phyloP scores from a whole-genome alignment of 2,888 invertebrate species.

The Ichneumoninae sp. region DNA sequence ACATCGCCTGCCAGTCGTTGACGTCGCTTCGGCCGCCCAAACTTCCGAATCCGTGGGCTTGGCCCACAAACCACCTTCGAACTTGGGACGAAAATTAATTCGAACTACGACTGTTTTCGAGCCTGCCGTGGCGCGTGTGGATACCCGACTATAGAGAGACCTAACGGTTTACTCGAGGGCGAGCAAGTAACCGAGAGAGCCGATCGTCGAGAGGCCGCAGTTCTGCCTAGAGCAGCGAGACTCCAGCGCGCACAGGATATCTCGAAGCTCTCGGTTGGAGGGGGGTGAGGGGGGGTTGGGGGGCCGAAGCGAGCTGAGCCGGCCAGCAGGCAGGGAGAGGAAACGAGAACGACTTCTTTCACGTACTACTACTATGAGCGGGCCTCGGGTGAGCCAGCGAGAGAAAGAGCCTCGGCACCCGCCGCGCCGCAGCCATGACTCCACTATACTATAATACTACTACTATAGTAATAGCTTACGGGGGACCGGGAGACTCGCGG shows the following conservation, averaged over 20 bases:
- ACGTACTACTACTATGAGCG: slow-evolving; percentile 44
- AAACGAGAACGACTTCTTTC: slow-evolving; percentile 65
- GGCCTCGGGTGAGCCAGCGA: not conserved
- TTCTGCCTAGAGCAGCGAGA: slow-evolving; percentile 28
- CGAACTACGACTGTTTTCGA: not conserved
- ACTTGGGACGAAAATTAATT: not conserved
- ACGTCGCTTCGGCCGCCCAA: not conserved
- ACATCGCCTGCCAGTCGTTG: not conserved
- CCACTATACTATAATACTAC: slow-evolving; percentile 46
- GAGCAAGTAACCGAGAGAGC: slow-evolving; percentile 38
- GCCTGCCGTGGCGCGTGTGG: not conserved
- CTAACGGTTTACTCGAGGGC: slow-evolving; percentile 60
- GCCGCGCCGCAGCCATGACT: slow-evolving; percentile 8
- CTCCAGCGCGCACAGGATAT: slow-evolving; percentile 45
- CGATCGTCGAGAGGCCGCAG: slow-evolving; percentile 38
- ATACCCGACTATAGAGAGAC: slow-evolving; percentile 17
- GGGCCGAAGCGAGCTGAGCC: not conserved
- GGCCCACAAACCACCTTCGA: not conserved
- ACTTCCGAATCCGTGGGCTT: not conserved
- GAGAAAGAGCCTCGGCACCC: not conserved
- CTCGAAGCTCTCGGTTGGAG: slow-evolving; percentile 27
- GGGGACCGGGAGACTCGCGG: not conserved
- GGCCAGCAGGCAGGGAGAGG: slow-evolving; percentile 15
- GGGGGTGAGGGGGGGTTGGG: not conserved
- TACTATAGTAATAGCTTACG: slow-evolving; percentile 15